These are phyloP conservation scores for Tetanocera ferruginea DNA, from an alignment of 2,888 invertebrate genomes.

Conservation along the genomic window DNA sequence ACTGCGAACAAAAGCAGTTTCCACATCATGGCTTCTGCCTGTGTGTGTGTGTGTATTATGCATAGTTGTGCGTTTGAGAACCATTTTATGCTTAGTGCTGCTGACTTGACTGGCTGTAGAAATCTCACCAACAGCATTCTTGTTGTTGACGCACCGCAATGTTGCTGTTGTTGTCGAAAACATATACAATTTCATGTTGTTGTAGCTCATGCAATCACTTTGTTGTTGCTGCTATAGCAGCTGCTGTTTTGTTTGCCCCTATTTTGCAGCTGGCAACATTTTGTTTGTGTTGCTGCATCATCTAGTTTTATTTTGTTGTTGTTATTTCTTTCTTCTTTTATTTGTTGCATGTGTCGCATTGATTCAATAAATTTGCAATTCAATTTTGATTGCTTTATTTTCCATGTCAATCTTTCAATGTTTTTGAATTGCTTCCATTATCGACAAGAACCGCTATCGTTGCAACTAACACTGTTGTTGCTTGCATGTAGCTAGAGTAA, in stretches of 20 bases:
- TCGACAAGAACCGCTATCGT: not conserved
- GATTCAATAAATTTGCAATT: conserved; percentile 28
- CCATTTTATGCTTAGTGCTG: not conserved
- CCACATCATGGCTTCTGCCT: not conserved
- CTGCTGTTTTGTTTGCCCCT: not conserved
- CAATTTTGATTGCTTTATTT: conserved; percentile 25
- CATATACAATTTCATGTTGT: too few species aligned
- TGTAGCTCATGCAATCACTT: not conserved
- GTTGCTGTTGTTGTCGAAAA: too few species aligned
- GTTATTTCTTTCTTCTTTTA: not conserved
- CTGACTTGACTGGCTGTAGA: not conserved
- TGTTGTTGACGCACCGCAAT: not conserved
- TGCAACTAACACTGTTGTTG: not conserved
- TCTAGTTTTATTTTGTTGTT: not conserved
- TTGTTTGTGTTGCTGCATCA: not conserved
- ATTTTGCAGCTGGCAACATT: not conserved
- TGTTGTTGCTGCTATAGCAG: not conserved
- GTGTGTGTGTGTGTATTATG: not conserved
- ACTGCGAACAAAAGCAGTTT: not conserved
- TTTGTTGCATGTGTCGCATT: not conserved
- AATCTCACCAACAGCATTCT: not conserved
- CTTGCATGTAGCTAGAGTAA: too few species aligned
- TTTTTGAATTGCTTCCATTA: not conserved
- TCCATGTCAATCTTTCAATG: conserved; percentile 7
- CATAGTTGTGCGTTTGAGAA: not conserved